Base-by-base conservation (phyloP, 2,888 invertebrate species). In the Osmoderma eremita region DNA sequence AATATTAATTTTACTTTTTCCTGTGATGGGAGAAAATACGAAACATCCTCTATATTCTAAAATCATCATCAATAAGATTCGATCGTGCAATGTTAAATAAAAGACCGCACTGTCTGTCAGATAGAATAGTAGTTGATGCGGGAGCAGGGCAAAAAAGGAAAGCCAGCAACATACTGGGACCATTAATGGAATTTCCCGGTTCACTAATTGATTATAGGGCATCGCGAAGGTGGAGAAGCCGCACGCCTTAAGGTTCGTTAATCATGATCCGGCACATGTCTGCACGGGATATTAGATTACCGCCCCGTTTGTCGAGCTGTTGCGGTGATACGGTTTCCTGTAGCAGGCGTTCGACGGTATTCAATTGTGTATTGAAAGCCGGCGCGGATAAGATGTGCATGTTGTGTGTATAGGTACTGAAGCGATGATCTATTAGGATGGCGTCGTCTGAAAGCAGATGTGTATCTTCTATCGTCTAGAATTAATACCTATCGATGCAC, bases 231-330 rank as follows among this genome's bases (percentile, higher is more conserved):
- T 45, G 45, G 22, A 61, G 58, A 61, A 61, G 30, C 58, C 30
- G 30, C 69, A 66, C 66, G 70, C 67, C 70, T 71, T 69, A 63
- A 67, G 69, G 68, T 72, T 70, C 70, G 70, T 70, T 69, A 70
- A 72, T 72, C 72, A 69, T 70, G 56, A 45, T 45, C 64, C 54
- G 56, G 62, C 63, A 69, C 70, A 64, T 39, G 53, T 45, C 45
- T 30, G 45, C 63, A 22, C 48, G 58, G 63, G 69, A 68, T 68
- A 70, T 70, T 69, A 68, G 66, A 69, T 72, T 70, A 72, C 67
- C 36, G 67, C 68, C 63, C n/a, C 3, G 65, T 69, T 68, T 67
- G 65, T 15, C 70, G 66, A 69, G 58, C 45, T 36, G 30, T 30
- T 17, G 45, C 22, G 24, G 65, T 45, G 22, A 50, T 50, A 17